Base-by-base conservation (phyloP, 2,888 invertebrate genomes). In the Acleris holmiana region DNA sequence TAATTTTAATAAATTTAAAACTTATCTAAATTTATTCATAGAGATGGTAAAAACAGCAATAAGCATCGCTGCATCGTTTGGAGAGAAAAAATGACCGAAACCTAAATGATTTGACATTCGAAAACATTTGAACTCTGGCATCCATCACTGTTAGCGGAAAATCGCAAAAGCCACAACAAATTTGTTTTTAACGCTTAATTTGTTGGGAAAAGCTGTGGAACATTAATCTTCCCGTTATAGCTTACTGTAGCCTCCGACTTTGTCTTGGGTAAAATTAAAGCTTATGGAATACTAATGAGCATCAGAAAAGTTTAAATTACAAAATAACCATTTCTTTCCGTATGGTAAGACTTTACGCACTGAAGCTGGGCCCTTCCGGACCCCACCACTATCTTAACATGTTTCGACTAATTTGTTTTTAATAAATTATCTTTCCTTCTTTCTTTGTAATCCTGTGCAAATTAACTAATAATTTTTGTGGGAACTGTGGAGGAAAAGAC, bases 91-190 rank as follows among this genome's bases (percentile, higher is more conserved):
- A 18, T 13, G 7, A 40, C 15, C 35, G 19, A 40, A 40, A 40
- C 35, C 19, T 40, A 53, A 53, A 53, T 53, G 15, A 35, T 40
- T 53, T 29, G 40, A 53, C 53, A 40, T 40, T 40, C 15, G n/a
- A 17, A 44, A 44, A 44, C 44, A 17, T 17, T 35, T 35, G 13
- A 41, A 44, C 44, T 17, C 6, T n/a, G 29, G 15, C 56, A 56
- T 56, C 56, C 46, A 56, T 56, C 56, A 56, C n/a, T 47, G 47
- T 47, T 25, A 46, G 15, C 25, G 29, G 56, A 8, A 47, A 47
- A 56, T 47, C 56, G 46, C 18, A 47, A 56, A 56, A 56, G 56
- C 25, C 56, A 56, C 55, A 56, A 46, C 55, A 56, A 56, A 47
- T 53, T 56, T 56, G 19, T 44, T 56, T 47, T 56, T 46, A 29